phyloP scores from a whole-genome alignment of 2,113 vertebrate species.

The Rhinoptilus africanus region DNA sequence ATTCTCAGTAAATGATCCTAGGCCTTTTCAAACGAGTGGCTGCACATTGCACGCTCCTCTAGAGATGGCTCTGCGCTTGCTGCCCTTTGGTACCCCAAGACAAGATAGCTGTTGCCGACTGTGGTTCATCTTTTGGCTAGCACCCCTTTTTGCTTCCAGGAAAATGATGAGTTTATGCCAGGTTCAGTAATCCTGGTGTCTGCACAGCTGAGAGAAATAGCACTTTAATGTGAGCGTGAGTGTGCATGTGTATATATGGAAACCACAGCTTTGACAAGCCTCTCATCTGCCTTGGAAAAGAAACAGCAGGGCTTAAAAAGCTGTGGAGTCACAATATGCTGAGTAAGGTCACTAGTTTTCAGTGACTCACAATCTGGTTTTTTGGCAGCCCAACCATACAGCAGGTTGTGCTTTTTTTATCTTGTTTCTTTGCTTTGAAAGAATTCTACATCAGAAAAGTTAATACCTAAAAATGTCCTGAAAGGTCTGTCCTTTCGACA shows the following conservation, averaged over 20 bases:
- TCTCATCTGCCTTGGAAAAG: not conserved
- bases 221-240: not conserved
- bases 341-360: not conserved
- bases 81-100: not conserved
- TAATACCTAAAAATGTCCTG: not conserved
- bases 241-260: not conserved
- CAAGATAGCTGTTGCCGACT: not conserved
- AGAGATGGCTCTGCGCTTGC: not conserved
- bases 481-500: not conserved
- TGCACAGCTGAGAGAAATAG: not conserved
- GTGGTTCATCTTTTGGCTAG: not conserved
- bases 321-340: not conserved
- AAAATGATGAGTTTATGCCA: not conserved
- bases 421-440: not conserved
- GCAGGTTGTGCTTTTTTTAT: not conserved
- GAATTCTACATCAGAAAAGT: not conserved
- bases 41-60: not conserved
- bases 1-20: not conserved
- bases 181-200: not conserved
- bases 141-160: not conserved
- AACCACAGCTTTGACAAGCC: not conserved
- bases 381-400: not conserved
- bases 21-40: not conserved
- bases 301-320: not conserved
- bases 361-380: slow-evolving; percentile 4